These are phyloP conservation scores for Acronicta psi DNA, from an alignment of 2,888 invertebrate species.

Conservation along the genomic window DNA sequence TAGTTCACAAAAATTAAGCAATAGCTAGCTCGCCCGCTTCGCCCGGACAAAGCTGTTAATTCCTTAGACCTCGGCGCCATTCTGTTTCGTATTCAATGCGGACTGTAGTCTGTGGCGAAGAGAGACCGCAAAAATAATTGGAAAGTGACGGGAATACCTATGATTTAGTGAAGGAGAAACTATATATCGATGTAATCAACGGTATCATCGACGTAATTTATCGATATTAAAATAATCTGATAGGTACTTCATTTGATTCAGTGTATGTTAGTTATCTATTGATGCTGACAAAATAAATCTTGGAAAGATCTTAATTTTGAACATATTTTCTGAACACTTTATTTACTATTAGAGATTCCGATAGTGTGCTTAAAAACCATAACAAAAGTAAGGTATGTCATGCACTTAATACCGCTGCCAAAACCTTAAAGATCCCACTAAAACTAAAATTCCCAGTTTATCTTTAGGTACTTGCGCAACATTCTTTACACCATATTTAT, in stretches of 20 bases:
- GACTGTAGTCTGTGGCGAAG: conserved; percentile 80
- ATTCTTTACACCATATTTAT: conserved; percentile 53
- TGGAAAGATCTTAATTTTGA: too few species aligned
- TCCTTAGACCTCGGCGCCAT: conserved; percentile 81
- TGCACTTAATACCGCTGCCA: too few species aligned
- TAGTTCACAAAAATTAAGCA: conserved; percentile 12
- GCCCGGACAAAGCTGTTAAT: conserved; percentile 81
- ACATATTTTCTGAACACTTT: too few species aligned
- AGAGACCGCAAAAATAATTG: conserved; percentile 87
- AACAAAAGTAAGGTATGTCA: too few species aligned
- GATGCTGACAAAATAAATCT: too few species aligned
- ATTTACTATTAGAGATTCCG: too few species aligned
- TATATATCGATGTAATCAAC: conserved; percentile 33
- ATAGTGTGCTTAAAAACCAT: too few species aligned
- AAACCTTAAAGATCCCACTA: not conserved
- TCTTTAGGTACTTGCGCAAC: conserved; percentile 10
- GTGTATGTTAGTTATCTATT: too few species aligned
- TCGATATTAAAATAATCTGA: not conserved
- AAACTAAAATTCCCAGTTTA: conserved; percentile 12
- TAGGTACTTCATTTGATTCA: conserved; percentile 1
- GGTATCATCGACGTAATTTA: too few species aligned
- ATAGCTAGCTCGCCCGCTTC: conserved; percentile 56
- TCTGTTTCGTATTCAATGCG: conserved; percentile 78
- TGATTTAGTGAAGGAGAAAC: conserved; percentile 53
- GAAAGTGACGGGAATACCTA: conserved; percentile 84